Conservation (phyloP, 2,113 vertebrate species). For the Okapia johnstoni region DNA sequence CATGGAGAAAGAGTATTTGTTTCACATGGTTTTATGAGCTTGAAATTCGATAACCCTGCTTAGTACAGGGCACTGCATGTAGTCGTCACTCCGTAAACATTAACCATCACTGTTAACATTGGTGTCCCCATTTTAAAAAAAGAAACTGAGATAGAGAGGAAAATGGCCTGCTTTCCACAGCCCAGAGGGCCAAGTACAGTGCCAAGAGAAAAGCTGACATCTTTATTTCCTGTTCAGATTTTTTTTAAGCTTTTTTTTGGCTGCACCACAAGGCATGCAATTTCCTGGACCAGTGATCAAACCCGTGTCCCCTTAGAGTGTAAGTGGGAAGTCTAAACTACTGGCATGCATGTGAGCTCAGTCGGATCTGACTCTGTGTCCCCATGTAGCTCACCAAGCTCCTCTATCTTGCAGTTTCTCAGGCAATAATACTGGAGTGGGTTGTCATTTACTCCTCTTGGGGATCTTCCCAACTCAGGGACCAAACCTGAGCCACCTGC, state of each 20-base stretch:
- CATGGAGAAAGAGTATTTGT: not conserved
- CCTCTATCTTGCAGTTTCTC: not conserved
- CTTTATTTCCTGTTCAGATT: slow-evolving; percentile 19
- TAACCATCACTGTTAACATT: not conserved
- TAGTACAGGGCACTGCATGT: not conserved
- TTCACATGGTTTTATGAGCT: not conserved
- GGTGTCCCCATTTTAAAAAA: not conserved
- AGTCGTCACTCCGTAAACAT: not conserved
- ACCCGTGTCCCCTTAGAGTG: not conserved
- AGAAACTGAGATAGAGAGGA: not conserved
- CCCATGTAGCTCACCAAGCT: not conserved
- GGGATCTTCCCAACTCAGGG: not conserved
- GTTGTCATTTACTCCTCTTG: not conserved
- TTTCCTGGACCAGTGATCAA: not conserved
- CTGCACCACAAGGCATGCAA: not conserved
- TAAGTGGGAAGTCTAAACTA: not conserved
- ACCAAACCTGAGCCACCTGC: not conserved
- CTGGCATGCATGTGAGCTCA: not conserved
- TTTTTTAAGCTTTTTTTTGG: not conserved
- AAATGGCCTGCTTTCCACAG: slow-evolving; percentile 3
- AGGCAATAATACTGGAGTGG: not conserved
- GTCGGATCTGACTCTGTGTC: not conserved
- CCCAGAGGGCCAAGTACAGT: not conserved
- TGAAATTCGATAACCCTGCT: not conserved
- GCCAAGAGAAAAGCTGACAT: not conserved